phyloP scores from a whole-genome alignment of 2,797 vertebrate species.

The Phoxinus dragarum region DNA sequence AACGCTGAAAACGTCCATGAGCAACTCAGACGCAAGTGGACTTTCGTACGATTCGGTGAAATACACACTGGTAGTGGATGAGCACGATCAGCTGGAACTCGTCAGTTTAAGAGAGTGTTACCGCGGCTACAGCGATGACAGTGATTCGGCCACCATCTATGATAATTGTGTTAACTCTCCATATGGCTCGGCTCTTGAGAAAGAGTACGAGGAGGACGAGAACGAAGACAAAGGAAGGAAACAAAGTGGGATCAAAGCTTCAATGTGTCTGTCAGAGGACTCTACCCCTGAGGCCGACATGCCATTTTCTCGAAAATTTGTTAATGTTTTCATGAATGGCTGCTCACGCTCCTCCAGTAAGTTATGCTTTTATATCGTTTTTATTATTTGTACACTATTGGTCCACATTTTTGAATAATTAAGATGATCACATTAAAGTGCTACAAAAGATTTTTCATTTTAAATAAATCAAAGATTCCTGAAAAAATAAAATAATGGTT shows the following conservation, averaged over 20 bases:
- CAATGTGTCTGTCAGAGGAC: slow-evolving; percentile 88
- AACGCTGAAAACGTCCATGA: slow-evolving; percentile 82
- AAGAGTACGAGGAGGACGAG: slow-evolving; percentile 92
- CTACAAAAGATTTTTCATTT: not conserved
- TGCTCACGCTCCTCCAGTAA: slow-evolving; percentile 95
- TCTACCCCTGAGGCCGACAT: slow-evolving; percentile 91
- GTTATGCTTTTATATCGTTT: slow-evolving; percentile 63
- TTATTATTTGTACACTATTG: not conserved
- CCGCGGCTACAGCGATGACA: slow-evolving; percentile 94
- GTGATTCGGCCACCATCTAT: slow-evolving; percentile 93
- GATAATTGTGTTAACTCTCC: slow-evolving; percentile 96
- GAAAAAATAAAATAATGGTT: not conserved
- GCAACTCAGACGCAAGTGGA: slow-evolving; percentile 91
- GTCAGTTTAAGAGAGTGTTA: slow-evolving; percentile 95
- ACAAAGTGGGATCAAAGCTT: slow-evolving; percentile 77
- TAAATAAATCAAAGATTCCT: not conserved
- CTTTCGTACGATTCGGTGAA: slow-evolving; percentile 98
- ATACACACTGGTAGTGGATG: slow-evolving; percentile 96
- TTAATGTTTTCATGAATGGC: slow-evolving; percentile 97
- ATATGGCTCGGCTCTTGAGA: slow-evolving; percentile 91
- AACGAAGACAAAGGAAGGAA: slow-evolving; percentile 59
- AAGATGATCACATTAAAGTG: not conserved
- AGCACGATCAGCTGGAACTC: slow-evolving; percentile 93
- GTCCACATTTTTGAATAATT: not conserved
- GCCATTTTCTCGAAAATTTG: slow-evolving; percentile 96